A percentile compares a stretch with the other conserved stretches of the same genome.
Evolutionary conservation across 2,113 vertebrate genomes (phyloP).

Genomic region (Leucoraja erinaceus): DNA sequence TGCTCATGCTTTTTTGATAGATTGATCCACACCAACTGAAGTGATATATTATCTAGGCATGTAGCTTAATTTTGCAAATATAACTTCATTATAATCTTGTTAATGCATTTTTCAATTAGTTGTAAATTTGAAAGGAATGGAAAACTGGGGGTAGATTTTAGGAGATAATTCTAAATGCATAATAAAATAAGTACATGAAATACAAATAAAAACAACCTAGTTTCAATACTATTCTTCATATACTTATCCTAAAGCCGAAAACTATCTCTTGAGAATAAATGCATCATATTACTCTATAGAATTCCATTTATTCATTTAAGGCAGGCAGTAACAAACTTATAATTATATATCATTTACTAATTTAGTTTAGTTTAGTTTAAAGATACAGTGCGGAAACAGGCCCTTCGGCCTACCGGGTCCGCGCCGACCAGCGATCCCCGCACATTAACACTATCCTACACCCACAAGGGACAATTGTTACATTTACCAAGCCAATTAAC

Average conservation of each 20-base stretch:
- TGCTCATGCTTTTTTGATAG: neutral
- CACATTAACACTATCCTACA: too few species aligned
- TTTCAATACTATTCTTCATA: too few species aligned
- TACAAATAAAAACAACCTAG: too few species aligned
- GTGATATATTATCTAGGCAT: neutral
- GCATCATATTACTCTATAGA: neutral
- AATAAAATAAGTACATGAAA: neutral
- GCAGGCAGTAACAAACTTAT: neutral
- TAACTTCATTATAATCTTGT: neutral
- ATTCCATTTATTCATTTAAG: neutral
- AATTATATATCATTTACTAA: neutral
- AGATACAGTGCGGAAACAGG: too few species aligned
- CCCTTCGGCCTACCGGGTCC: too few species aligned
- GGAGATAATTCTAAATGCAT: neutral
- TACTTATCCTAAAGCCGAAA: neutral
- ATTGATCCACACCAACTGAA: neutral
- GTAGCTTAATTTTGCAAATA: slow-evolving; percentile 1
- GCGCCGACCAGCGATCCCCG: too few species aligned
- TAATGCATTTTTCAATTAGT: neutral
- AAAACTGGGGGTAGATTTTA: neutral
- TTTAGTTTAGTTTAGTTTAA: too few species aligned
- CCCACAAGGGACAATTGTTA: too few species aligned
- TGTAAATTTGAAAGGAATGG: neutral
- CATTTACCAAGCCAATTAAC: too few species aligned
- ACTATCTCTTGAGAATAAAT: neutral